A percentile compares a stretch with the other conserved stretches of the same genome.
Conservation (phyloP, 1,140 invertebrate genomes). For the Hypsibius dujardini region DNA sequence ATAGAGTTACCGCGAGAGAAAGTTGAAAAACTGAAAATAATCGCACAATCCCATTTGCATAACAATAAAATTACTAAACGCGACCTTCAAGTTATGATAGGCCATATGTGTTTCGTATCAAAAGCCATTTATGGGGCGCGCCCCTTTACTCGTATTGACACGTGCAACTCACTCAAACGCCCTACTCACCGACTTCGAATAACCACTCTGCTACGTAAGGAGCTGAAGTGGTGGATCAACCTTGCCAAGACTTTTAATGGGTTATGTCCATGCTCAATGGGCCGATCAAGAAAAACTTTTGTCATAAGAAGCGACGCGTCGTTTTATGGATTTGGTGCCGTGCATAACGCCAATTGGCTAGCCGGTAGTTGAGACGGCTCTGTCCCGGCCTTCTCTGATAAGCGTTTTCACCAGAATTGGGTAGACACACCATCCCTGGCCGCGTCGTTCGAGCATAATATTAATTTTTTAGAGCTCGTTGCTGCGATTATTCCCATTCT, state of each 20-base stretch:
- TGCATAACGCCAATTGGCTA: neutral
- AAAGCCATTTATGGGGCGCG: neutral
- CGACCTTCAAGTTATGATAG: neutral
- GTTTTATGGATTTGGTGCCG: neutral
- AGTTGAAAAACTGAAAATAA: neutral
- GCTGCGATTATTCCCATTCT: neutral
- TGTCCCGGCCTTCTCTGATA: neutral
- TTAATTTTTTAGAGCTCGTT: slow-evolving; percentile 7
- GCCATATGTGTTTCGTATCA: neutral
- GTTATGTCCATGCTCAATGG: neutral
- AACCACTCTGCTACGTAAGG: neutral
- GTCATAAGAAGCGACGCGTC: neutral
- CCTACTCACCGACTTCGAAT: neutral
- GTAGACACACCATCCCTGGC: neutral
- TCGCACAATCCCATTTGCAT: neutral
- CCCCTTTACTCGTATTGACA: neutral
- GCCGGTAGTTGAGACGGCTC: neutral
- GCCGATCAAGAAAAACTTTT: neutral
- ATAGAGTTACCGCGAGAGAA: neutral
- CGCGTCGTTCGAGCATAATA: slow-evolving; percentile 2
- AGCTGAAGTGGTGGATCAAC: neutral
- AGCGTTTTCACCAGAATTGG: neutral
- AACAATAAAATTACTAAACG: slow-evolving; percentile 6
- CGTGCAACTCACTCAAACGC: neutral
- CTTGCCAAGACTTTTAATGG: neutral